phyloP scores from a whole-genome alignment of 2,797 vertebrate genomes.

The Rallus crepitans region DNA sequence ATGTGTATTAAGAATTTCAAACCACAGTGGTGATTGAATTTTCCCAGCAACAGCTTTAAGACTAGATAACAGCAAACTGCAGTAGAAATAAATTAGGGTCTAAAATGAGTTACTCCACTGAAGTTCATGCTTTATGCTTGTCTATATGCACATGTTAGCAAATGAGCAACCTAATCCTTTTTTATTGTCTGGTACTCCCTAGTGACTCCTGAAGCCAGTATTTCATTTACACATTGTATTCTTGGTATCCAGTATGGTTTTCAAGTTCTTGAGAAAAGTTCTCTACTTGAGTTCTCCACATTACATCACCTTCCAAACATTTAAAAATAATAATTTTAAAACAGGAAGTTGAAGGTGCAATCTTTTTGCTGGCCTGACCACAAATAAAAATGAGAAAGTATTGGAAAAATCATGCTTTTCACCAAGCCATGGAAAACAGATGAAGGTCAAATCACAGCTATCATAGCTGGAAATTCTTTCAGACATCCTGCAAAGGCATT shows the following conservation, averaged over 20 bases:
- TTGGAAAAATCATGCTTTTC: conserved; percentile 54
- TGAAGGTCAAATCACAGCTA: conserved; percentile 54
- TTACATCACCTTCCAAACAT: conserved; percentile 35
- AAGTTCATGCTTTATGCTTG: neutral
- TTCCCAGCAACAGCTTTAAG: neutral
- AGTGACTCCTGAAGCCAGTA: neutral
- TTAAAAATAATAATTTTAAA: conserved; percentile 47
- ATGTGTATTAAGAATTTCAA: neutral
- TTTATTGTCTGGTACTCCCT: neutral
- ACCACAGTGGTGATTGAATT: neutral
- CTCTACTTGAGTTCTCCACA: neutral
- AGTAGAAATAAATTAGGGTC: neutral
- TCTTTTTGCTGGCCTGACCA: conserved; percentile 37
- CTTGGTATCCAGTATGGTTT: neutral
- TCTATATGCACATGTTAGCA: neutral
- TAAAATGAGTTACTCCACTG: neutral
- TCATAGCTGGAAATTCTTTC: conserved; percentile 49
- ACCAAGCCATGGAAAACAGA: conserved; percentile 50
- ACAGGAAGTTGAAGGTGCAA: conserved; percentile 36
- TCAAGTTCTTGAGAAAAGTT: conserved; percentile 1
- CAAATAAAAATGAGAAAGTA: conserved; percentile 44
- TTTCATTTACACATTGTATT: conserved; percentile 3
- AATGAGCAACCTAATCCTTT: neutral
- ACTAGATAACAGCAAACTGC: neutral
- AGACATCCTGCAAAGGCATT: conserved; percentile 35